A percentile compares a stretch with the other conserved stretches of the same genome.
These are phyloP conservation scores for Ovibos moschatus DNA, from an alignment of 2,113 vertebrate genomes.

Conservation along the genomic window DNA sequence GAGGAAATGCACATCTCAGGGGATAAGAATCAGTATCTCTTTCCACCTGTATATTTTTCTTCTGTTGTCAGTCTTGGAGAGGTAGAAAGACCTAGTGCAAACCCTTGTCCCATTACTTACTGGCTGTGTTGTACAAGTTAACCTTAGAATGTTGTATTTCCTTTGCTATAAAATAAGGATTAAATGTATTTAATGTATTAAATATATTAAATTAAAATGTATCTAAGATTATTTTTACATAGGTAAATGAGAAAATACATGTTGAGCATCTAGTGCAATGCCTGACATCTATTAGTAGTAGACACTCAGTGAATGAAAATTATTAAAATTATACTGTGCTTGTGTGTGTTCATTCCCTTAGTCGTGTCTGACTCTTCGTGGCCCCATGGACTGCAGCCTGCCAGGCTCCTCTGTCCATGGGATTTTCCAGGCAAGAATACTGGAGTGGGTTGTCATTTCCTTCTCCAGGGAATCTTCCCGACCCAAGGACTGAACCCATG, in stretches of 20 bases:
- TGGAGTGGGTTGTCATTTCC: neutral
- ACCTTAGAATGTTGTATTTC: neutral
- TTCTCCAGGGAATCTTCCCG: neutral
- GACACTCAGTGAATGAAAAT: neutral
- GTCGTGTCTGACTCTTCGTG: neutral
- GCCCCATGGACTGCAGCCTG: neutral
- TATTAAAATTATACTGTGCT: neutral
- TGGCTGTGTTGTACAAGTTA: neutral
- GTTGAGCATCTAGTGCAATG: neutral
- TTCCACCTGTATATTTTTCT: neutral
- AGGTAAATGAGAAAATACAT: conserved; percentile 10
- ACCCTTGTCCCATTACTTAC: neutral
- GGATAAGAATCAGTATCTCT: neutral
- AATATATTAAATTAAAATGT: neutral
- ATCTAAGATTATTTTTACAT: neutral
- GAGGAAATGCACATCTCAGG: neutral
- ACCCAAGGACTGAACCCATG: neutral
- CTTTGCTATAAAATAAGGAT: neutral
- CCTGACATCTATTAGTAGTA: neutral
- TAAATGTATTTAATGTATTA: neutral
- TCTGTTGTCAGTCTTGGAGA: neutral
- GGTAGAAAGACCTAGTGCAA: neutral
- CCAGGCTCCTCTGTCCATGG: neutral
- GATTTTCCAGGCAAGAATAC: neutral
- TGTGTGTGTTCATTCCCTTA: neutral